phyloP scores from a whole-genome alignment of 1,140 invertebrate genomes.

The Rhyacophila brunnea region DNA sequence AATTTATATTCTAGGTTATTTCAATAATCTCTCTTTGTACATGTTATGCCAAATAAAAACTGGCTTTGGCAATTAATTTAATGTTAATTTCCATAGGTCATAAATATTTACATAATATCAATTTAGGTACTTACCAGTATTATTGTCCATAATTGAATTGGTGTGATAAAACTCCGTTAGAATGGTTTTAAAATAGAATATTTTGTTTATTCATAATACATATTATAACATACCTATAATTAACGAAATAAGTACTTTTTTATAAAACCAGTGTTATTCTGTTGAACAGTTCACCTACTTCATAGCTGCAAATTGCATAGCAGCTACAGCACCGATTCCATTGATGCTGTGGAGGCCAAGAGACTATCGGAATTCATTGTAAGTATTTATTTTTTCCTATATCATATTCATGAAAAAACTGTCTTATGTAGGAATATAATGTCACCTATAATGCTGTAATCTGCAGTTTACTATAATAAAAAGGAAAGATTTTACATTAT shows the following conservation, averaged over 20 bases:
- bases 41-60: no score
- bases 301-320: conserved; percentile 56
- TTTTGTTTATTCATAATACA: conserved; percentile 1
- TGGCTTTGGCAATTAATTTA: no score
- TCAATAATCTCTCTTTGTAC: no score
- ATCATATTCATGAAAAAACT: no score
- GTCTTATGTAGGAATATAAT: no score
- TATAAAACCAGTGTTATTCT: no score
- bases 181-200: conserved; percentile 17
- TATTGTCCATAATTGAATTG: neutral
- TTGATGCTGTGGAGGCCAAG: conserved; percentile 70
- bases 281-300: conserved; percentile 57
- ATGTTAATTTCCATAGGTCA: no score
- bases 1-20: no score
- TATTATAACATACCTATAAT: neutral
- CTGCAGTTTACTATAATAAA: no score
- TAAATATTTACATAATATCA: neutral
- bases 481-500: no score
- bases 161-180: neutral
- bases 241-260: neutral
- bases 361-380: conserved; percentile 73
- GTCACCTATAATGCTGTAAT: no score
- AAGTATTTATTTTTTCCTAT: conserved; percentile 57
- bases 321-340: conserved; percentile 65
- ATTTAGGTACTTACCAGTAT: neutral